These are phyloP conservation scores for Coleophora flavipennella DNA, from an alignment of 2,888 invertebrate genomes.

Conservation along the genomic window DNA sequence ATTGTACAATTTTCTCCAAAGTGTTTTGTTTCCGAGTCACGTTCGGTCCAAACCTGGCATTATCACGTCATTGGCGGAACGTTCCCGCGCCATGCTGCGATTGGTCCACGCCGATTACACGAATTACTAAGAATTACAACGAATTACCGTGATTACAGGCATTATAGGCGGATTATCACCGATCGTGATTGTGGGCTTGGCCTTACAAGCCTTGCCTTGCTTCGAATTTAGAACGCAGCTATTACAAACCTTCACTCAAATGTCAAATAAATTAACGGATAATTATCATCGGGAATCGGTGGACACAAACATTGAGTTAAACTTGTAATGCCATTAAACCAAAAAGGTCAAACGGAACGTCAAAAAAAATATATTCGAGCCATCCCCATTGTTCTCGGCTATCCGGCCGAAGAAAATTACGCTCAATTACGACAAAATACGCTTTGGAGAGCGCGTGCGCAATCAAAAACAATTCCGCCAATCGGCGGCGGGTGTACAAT, in stretches of 20 bases:
- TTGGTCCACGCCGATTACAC: slow-evolving; percentile 19
- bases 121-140: slow-evolving; percentile 17
- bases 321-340: not conserved
- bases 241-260: too few relatives aligned
- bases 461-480: slow-evolving; percentile 52
- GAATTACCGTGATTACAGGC: slow-evolving; percentile 17
- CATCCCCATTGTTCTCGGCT: slow-evolving; percentile 10
- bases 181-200: slow-evolving; percentile 15
- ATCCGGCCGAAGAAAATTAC: slow-evolving; percentile 17
- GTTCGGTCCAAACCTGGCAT: slow-evolving; percentile 16
- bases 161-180: slow-evolving; percentile 21
- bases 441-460: slow-evolving; percentile 35
- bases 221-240: too few relatives aligned
- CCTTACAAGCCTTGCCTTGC: not conserved
- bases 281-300: too few relatives aligned
- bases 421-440: slow-evolving; percentile 31
- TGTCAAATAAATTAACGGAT: too few relatives aligned
- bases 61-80: slow-evolving; percentile 24
- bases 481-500: slow-evolving; percentile 35
- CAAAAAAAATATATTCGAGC: slow-evolving; percentile 4
- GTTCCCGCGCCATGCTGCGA: slow-evolving; percentile 4
- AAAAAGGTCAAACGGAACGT: slow-evolving; percentile 7
- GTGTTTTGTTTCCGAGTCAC: slow-evolving; percentile 9
- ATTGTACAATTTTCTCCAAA: not conserved
- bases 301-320: too few relatives aligned